Evolutionary conservation across 2,797 vertebrate genomes (phyloP).

Genomic region (Chelonia mydas): DNA sequence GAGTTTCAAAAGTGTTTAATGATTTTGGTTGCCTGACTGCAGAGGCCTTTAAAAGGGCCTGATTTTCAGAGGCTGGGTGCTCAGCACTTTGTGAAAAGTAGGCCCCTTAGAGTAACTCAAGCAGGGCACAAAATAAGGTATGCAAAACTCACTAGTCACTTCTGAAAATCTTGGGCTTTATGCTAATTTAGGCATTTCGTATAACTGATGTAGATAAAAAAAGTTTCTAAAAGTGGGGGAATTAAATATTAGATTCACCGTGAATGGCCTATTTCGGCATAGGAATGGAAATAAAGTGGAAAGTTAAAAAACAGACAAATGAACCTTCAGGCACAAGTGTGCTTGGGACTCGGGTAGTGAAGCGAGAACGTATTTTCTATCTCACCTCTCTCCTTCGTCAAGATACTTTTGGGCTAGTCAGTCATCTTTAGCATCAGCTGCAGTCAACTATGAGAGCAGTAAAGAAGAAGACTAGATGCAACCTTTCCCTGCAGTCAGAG

Average conservation of each 20-base stretch:
- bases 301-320: neutral
- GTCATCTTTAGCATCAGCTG: constrained; percentile 2
- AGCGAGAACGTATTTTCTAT: neutral
- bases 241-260: neutral
- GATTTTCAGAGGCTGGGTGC: neutral
- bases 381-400: neutral
- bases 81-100: neutral
- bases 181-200: neutral
- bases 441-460: neutral
- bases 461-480: neutral
- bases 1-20: neutral
- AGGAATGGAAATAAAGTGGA: neutral
- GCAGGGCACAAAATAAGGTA: neutral
- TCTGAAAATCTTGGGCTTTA: neutral
- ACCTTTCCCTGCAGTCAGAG: neutral
- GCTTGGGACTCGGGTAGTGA: neutral
- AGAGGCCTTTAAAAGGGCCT: neutral
- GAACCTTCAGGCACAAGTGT: neutral
- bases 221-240: neutral
- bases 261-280: neutral
- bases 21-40: neutral
- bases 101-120: neutral
- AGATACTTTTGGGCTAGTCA: neutral
- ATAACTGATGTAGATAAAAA: neutral
- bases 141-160: neutral